Evolutionary conservation across 1,140 invertebrate genomes (phyloP).

Genomic region (Trachymyrmex septentrionalis): DNA sequence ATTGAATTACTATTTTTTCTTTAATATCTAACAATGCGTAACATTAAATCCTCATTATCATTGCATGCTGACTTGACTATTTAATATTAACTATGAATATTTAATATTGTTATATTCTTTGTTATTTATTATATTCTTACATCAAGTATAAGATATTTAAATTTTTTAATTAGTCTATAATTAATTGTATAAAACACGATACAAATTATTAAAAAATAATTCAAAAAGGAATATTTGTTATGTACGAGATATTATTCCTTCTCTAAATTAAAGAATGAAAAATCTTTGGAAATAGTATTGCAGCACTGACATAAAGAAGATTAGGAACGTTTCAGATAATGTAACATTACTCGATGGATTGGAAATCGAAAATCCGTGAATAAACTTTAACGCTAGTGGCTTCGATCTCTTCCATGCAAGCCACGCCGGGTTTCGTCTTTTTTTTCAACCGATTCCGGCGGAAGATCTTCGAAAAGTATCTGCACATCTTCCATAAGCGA

Average conservation of each 20-base stretch:
- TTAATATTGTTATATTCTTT: neutral
- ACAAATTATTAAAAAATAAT: neutral
- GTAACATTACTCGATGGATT: slow-evolving; percentile 42
- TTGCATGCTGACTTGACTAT: neutral
- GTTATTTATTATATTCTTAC: too few species aligned
- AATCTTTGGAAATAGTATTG: neutral
- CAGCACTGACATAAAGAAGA: neutral
- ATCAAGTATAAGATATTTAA: neutral
- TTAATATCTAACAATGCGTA: too few species aligned
- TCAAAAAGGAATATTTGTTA: neutral
- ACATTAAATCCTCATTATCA: neutral
- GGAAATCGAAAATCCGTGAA: slow-evolving; percentile 65
- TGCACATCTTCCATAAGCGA: neutral
- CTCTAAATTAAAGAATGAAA: slow-evolving; percentile 11
- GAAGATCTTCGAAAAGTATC: neutral
- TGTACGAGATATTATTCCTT: neutral
- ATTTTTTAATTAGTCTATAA: neutral
- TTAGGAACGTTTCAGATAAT: slow-evolving; percentile 1
- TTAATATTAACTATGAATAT: neutral
- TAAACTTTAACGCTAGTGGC: slow-evolving; percentile 20
- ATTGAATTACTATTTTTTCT: too few species aligned
- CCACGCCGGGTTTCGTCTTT: neutral
- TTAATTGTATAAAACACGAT: neutral
- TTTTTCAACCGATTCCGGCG: slow-evolving; percentile 9
- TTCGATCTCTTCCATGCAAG: neutral